Evolutionary conservation across 2,113 vertebrate genomes (phyloP), one percentile per base, ranked within the genome.

Genomic region (Chlorodrepanis virens): DNA sequence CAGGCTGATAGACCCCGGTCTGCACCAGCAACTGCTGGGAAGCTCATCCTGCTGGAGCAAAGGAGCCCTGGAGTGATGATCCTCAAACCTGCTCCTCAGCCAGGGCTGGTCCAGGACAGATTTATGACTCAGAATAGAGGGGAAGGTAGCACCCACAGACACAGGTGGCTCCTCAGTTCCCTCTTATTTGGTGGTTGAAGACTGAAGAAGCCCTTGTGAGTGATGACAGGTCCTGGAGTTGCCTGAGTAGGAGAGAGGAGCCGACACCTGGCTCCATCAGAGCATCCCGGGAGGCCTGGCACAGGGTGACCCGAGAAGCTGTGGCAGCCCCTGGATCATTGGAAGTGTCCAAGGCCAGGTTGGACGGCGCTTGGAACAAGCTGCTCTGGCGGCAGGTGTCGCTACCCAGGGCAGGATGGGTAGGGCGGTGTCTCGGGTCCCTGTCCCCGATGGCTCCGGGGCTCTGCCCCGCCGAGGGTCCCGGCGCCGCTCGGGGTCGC

Each of bases 41-140:
- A 27, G 5, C 33, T 50, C 65, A 75, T 40, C 56, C 72, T 0
- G 0, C 21, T 10, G 60, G 24, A 25, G 45, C 3, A 14, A 25
- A 11, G 69, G 6, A 72, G 29, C 21, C 10, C 39, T 31, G 72
- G 49, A 50, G 5, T 2, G 24, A 42, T 71, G 47, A 11, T 33
- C n/a, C 45, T 44, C 5, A 2, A 15, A 13, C 11, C 18, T 40
- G 25, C 18, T 14, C 35, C 42, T 64, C 45, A 22, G n/a, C 67
- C 42, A 28, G 1, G 0, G 5, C 33, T 13, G 45, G 19, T n/a
- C 40, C 50, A 9, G 53, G 28, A 8, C 15, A 15, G 10, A 25
- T 23, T 5, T 28, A 6, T 8, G 22, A 29, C 31, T 52, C 0
- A 0, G 31, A 10, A 4, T 0, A 5, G 11, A 24, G 16, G 37